These are phyloP conservation scores for Heliocidaris tuberculata DNA, from an alignment of 35 echinoderm and acorn worm genomes.

Conservation along the genomic window DNA sequence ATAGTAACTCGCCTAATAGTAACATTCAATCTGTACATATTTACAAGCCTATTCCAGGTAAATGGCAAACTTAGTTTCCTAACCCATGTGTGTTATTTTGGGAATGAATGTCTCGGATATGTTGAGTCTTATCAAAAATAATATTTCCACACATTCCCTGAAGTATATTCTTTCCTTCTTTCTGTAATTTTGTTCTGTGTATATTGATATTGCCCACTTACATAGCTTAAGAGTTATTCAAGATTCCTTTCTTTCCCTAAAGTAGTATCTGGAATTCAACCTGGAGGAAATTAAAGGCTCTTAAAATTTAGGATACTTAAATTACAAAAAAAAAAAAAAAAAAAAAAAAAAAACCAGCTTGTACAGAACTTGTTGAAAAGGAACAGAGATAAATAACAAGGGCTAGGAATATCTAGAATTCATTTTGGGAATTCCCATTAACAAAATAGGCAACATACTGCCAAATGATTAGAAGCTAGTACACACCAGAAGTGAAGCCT, in stretches of 20 bases:
- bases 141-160: background rate
- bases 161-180: background rate
- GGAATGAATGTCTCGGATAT: background rate
- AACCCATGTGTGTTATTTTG: background rate
- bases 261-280: too few species aligned
- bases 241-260: too few species aligned
- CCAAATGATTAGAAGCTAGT: background rate
- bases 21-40: conserved; percentile 5
- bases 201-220: background rate
- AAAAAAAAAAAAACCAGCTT: too few species aligned
- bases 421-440: too few species aligned
- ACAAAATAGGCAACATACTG: background rate
- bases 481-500: background rate
- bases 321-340: too few species aligned
- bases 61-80: background rate
- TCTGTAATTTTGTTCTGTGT: background rate
- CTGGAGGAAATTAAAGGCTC: too few species aligned
- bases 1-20: background rate
- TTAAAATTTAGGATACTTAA: too few species aligned
- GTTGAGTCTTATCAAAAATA: too few species aligned
- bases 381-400: too few species aligned
- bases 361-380: too few species aligned
- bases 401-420: too few species aligned
- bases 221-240: too few species aligned
- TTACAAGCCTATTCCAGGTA: background rate